These are phyloP conservation scores for Etheostoma nigrum DNA, from an alignment of 2,797 vertebrate species.

Conservation along the genomic window DNA sequence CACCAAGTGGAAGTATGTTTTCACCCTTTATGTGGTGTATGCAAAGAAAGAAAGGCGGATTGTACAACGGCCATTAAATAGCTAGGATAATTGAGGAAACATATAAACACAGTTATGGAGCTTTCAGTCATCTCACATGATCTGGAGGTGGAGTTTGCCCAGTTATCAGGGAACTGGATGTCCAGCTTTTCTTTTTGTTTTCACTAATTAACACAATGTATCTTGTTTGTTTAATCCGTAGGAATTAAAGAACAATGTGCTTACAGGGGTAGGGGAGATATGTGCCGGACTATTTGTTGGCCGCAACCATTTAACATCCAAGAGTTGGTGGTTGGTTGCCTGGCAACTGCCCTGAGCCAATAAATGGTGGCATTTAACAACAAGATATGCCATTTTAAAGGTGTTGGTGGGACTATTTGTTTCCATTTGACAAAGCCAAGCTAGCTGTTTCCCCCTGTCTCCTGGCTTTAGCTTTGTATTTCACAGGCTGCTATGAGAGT, in stretches of 20 bases:
- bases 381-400: background rate
- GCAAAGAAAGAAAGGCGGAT: background rate
- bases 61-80: background rate
- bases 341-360: constrained; percentile 14
- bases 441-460: background rate
- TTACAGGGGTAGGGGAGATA: background rate
- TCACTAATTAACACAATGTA: background rate
- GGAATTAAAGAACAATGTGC: background rate
- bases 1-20: background rate
- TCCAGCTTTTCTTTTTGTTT: background rate
- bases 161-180: background rate
- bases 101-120: background rate
- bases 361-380: background rate
- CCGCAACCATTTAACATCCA: background rate
- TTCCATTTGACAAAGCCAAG: background rate
- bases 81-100: background rate
- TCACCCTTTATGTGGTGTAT: background rate
- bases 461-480: background rate
- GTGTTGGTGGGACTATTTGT: background rate
- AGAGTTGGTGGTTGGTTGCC: constrained; percentile 5
- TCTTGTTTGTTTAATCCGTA: background rate
- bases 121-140: background rate
- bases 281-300: constrained; percentile 10
- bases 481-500: background rate
- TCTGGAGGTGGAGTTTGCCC: background rate